These are phyloP conservation scores for Drosophila greeni DNA, from an alignment of 2,888 invertebrate genomes.

Conservation along the genomic window DNA sequence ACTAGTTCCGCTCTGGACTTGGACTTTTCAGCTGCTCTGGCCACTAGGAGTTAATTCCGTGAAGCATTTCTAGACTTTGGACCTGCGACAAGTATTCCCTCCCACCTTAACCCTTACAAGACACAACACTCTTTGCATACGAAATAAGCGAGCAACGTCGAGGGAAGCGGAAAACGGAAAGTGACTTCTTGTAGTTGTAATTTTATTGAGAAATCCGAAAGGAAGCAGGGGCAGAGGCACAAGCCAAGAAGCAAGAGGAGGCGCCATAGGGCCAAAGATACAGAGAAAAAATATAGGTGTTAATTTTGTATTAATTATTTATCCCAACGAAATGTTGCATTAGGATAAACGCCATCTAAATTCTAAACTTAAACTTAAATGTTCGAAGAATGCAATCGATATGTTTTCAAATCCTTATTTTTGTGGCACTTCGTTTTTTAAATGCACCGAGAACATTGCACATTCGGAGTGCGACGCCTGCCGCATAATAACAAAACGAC, in stretches of 20 bases:
- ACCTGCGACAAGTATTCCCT: background rate
- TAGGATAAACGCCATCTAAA: no score
- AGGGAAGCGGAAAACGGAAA: constrained; percentile 65
- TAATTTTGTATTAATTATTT: no score
- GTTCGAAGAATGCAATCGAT: no score
- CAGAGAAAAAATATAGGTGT: background rate
- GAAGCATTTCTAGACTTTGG: constrained; percentile 17
- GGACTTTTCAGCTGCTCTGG: background rate
- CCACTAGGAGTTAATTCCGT: background rate
- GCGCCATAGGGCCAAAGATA: constrained; percentile 17
- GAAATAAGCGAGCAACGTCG: constrained; percentile 40
- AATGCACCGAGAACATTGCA: constrained; percentile 2
- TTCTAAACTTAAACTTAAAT: no score
- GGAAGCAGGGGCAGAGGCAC: constrained; percentile 35
- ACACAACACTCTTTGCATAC: constrained; percentile 65
- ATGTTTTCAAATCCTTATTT: background rate
- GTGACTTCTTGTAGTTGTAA: constrained; percentile 54
- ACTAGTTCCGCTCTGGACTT: constrained; percentile 3
- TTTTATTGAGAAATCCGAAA: constrained; percentile 67
- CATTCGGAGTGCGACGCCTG: constrained; percentile 57
- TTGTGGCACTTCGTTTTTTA: background rate
- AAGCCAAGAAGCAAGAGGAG: constrained; percentile 37
- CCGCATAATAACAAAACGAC: constrained; percentile 62
- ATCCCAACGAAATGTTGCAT: no score
- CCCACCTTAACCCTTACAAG: constrained; percentile 10